A percentile compares a stretch with the other conserved stretches of the same genome.
Evolutionary conservation across 2,113 vertebrate species (phyloP).

Genomic region (Amblyornis subalaris): DNA sequence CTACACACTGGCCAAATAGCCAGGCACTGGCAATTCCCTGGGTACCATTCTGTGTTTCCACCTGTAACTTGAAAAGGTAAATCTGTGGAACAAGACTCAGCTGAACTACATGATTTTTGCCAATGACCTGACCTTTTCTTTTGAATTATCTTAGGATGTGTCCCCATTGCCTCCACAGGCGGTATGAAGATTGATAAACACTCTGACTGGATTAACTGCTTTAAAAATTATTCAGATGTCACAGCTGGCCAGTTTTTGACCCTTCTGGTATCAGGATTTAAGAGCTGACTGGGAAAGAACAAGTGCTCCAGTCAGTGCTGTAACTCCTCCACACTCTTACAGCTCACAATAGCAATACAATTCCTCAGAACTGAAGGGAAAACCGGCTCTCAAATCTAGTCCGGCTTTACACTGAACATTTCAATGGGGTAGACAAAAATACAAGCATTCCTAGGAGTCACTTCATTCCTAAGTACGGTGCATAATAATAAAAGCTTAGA

Average conservation of each 20-base stretch:
- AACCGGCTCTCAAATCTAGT: background rate
- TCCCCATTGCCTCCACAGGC: fast-evolving
- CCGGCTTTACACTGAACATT: background rate
- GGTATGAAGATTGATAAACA: background rate
- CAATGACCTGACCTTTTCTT: background rate
- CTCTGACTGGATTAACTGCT: background rate
- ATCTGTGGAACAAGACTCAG: background rate
- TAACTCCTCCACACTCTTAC: background rate
- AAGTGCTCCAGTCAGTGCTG: background rate
- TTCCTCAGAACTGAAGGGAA: background rate
- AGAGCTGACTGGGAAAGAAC: slow-evolving; percentile 16
- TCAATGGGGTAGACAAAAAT: background rate
- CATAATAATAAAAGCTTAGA: background rate
- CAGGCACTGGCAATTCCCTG: background rate
- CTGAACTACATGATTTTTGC: background rate
- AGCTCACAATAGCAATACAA: background rate
- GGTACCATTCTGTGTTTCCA: background rate
- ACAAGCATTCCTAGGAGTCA: background rate
- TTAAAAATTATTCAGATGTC: slow-evolving; percentile 36
- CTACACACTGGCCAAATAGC: background rate
- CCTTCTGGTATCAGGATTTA: slow-evolving; percentile 22
- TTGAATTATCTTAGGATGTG: background rate
- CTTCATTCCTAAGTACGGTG: background rate
- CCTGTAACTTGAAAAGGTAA: background rate
- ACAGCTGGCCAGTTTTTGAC: slow-evolving; percentile 37